These are phyloP conservation scores for Heliothis peltigera DNA, from an alignment of 2,888 invertebrate species.

Conservation along the genomic window DNA sequence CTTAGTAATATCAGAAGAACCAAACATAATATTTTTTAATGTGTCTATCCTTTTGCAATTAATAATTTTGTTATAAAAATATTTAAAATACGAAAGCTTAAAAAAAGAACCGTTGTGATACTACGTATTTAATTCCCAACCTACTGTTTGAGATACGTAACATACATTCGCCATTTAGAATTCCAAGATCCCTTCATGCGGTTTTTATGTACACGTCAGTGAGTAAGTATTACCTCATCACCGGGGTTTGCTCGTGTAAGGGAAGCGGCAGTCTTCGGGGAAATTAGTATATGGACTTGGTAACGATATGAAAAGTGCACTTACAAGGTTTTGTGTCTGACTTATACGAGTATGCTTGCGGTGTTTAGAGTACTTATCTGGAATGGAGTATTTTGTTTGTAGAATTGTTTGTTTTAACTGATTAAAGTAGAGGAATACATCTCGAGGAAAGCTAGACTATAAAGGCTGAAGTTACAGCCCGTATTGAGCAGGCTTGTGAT, in stretches of 20 bases:
- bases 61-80: too few relatives aligned
- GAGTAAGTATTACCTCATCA: constrained; percentile 45
- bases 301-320: constrained; percentile 44
- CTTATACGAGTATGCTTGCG: background rate
- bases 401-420: background rate
- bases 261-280: constrained; percentile 42
- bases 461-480: too few relatives aligned
- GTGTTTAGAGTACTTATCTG: background rate
- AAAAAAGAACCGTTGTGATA: too few relatives aligned
- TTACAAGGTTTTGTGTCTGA: constrained; percentile 36
- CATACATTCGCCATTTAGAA: constrained; percentile 14
- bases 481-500: too few relatives aligned
- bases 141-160: background rate
- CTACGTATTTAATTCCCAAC: too few relatives aligned
- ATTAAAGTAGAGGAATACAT: too few relatives aligned
- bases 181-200: constrained; percentile 28
- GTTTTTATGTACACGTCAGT: constrained; percentile 47
- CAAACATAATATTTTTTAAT: too few relatives aligned
- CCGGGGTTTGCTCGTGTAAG: constrained; percentile 40
- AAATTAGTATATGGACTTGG: constrained; percentile 49
- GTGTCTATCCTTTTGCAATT: too few relatives aligned
- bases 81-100: too few relatives aligned
- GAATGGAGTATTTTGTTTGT: background rate
- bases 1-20: too few relatives aligned
- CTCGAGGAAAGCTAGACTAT: too few relatives aligned